phyloP scores from a whole-genome alignment of 2,797 vertebrate genomes.

The Margarornis squamiger region DNA sequence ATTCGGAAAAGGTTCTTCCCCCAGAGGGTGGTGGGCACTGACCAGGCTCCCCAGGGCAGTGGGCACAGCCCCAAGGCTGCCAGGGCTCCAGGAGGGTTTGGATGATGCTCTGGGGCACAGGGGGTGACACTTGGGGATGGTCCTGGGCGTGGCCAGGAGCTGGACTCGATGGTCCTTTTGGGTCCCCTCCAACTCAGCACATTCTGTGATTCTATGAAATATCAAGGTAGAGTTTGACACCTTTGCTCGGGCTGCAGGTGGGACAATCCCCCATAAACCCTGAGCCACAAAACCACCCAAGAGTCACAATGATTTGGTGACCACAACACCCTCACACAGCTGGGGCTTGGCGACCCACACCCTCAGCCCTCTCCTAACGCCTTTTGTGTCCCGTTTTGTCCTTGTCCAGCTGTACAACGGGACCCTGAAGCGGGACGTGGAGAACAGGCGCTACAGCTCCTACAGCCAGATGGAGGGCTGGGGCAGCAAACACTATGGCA shows the following conservation, averaged over 20 bases:
- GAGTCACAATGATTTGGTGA: not conserved
- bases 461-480: constrained; percentile 83
- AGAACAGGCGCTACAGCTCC: constrained; percentile 79
- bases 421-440: constrained; percentile 76
- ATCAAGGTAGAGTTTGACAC: not conserved
- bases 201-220: not conserved
- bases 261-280: rapidly evolving
- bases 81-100: not conserved
- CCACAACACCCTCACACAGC: rapidly evolving
- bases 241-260: not conserved
- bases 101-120: not conserved
- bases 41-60: not conserved
- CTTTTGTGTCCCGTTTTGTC: not conserved
- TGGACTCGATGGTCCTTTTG: not conserved
- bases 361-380: not conserved
- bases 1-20: not conserved
- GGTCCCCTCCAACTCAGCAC: not conserved
- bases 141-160: not conserved
- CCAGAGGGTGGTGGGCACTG: not conserved
- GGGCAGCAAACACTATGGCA: constrained; percentile 64
- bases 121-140: not conserved
- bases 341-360: rapidly evolving
- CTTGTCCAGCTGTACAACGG: constrained; percentile 75
- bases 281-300: rapidly evolving
- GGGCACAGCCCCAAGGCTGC: not conserved